phyloP scores from a whole-genome alignment of 92 coral and sea anemone species.

The Chrysogorgia sp. region DNA sequence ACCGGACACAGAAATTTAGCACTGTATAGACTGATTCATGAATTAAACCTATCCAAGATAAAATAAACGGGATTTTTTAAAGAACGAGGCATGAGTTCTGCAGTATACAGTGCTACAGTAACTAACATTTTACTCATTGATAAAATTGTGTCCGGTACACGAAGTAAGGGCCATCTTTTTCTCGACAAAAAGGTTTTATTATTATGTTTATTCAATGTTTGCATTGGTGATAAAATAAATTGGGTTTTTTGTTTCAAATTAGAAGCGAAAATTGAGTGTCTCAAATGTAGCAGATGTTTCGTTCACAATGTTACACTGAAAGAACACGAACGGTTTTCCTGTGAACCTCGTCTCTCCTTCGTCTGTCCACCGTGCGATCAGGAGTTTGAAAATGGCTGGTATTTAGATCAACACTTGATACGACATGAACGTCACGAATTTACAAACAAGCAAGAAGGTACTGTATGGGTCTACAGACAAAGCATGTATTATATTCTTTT shows the following conservation, averaged over 20 bases:
- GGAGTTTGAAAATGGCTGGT: slow-evolving; percentile 27
- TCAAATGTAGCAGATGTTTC: slow-evolving; percentile 12
- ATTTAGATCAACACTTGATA: slow-evolving; percentile 28
- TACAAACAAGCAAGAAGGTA: slow-evolving; percentile 1
- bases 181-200: no score
- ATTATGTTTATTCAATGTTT: background rate
- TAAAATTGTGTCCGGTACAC: no score
- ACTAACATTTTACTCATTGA: no score
- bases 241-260: background rate
- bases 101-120: no score
- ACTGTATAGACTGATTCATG: no score
- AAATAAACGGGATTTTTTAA: no score
- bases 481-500: no score
- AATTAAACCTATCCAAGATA: no score
- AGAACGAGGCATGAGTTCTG: no score
- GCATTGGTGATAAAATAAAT: background rate
- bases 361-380: slow-evolving; percentile 12
- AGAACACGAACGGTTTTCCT: slow-evolving; percentile 10
- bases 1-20: no score
- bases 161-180: no score
- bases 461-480: background rate
- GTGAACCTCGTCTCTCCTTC: background rate
- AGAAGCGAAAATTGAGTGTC: slow-evolving; percentile 20
- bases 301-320: background rate
- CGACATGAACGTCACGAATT: slow-evolving; percentile 2